These are phyloP conservation scores for Lasioglossum zephyrum DNA, from an alignment of 2,888 invertebrate species.

Conservation along the genomic window DNA sequence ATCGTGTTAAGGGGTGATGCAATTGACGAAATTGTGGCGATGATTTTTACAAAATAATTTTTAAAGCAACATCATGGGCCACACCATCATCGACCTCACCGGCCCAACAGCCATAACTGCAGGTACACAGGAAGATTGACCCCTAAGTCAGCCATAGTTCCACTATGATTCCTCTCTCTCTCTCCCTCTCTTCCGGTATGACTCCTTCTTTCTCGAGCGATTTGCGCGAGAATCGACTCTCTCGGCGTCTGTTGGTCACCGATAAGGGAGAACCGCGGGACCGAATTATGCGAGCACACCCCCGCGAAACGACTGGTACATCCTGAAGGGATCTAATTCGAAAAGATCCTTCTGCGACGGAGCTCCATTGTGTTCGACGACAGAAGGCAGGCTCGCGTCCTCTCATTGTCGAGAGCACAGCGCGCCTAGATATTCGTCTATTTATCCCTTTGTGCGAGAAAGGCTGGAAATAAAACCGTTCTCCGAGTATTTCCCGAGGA, in stretches of 20 bases:
- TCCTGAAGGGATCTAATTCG: slow-evolving; percentile 72
- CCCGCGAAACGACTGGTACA: background rate
- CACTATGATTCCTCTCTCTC: background rate
- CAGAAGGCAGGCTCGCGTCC: slow-evolving; percentile 43
- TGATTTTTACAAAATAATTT: background rate
- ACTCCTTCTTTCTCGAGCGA: background rate
- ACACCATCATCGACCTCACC: background rate
- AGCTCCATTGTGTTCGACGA: slow-evolving; percentile 50
- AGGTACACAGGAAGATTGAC: background rate
- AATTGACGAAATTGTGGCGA: too few relatives aligned
- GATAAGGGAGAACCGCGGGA: background rate
- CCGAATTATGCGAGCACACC: background rate
- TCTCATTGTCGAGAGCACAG: slow-evolving; percentile 58
- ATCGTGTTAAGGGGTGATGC: background rate
- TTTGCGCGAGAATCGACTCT: background rate
- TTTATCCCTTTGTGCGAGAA: slow-evolving; percentile 62
- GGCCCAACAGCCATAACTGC: background rate
- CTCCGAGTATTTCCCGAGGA: slow-evolving; percentile 49
- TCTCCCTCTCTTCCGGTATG: background rate
- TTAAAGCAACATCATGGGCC: background rate
- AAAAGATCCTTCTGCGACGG: slow-evolving; percentile 70
- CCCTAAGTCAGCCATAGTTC: background rate
- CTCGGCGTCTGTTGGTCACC: slow-evolving; percentile 5
- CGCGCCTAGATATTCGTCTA: slow-evolving; percentile 47
- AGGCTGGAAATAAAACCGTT: slow-evolving; percentile 58